Base-by-base conservation (phyloP, 2,113 vertebrate species). In the Aspiorhynchus laticeps region DNA sequence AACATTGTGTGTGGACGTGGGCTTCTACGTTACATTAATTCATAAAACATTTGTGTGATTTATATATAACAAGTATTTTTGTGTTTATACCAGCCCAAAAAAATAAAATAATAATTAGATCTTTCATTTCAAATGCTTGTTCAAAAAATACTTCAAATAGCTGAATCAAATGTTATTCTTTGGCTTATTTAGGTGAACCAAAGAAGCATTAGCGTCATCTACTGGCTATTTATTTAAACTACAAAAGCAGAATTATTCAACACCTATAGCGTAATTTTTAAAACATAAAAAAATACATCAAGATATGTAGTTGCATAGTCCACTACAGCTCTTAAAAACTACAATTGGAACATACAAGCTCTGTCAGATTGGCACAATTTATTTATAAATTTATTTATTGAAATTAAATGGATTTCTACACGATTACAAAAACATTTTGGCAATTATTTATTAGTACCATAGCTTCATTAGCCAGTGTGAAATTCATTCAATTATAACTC, bases 141-240 rank as follows among this genome's bases (percentile, higher is more conserved):
- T 10, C 1, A 56, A 56, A 19, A 21, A 56, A 56, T 7, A 56
- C 17, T 71, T 36, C 3, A 71, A 21, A 36, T 4, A 36, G 67
- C 31, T 69, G 31, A 36, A 69, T 31, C 28, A 69, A 71, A 19
- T 71, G 67, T 73, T 73, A 11, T 28, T 24, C 26, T 9, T 59
- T 24, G 31, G 11, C 51, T 59, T 5, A 10, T n/a, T 24, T 4
- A n/a, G 10, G 8, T 9, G 2, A 80, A 61, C 6, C 33, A 59
- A 80, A 73, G 3, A 38, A 9, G 11, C 7, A 67, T 8, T 80
- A 80, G 85, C 77, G 65, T 63, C 85, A 48, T 59, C 85, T 80
- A 71, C 12, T 80, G 85, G 38, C 6, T 3, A 26, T 24, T 41
- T 3, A 21, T 41, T 21, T 63, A n/a, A 41, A 28, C 14, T 36